These are phyloP conservation scores for Drosophila kanapiae DNA, from an alignment of 1,140 invertebrate genomes.

Conservation along the genomic window DNA sequence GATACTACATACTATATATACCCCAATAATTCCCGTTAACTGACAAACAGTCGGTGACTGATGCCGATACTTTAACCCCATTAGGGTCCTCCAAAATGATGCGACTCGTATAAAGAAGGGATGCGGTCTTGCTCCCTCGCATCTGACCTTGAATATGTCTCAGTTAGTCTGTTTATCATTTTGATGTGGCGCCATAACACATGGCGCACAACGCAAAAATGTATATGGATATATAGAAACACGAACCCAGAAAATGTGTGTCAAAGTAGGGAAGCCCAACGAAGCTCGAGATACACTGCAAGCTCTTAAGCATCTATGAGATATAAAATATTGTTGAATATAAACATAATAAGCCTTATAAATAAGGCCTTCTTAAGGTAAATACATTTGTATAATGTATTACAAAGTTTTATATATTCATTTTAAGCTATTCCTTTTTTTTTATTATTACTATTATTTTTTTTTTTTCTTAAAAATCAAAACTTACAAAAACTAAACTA, in stretches of 20 bases:
- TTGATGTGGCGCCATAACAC: conserved; percentile 41
- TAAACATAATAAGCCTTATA: background rate
- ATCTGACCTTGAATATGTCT: conserved; percentile 66
- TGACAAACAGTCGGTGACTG: conserved; percentile 46
- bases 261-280: background rate
- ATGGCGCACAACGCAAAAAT: conserved; percentile 13
- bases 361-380: background rate
- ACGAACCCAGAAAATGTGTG: conserved; percentile 7
- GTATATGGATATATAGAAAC: background rate
- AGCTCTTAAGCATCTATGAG: background rate
- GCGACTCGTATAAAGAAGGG: background rate
- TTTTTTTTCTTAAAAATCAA: too few relatives aligned
- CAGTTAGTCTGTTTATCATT: conserved; percentile 45
- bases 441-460: too few relatives aligned
- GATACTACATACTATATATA: background rate
- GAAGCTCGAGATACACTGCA: conserved; percentile 10
- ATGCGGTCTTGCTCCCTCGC: background rate
- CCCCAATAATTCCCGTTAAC: conserved; percentile 33
- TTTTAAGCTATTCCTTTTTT: too few relatives aligned
- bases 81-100: background rate
- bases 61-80: conserved; percentile 34
- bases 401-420: background rate
- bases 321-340: background rate
- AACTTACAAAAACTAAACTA: too few relatives aligned
- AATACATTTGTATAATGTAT: background rate